Evolutionary conservation across 2,113 vertebrate genomes (phyloP), one percentile per base, ranked within the genome.

Genomic region (Nothoprocta perdicaria): DNA sequence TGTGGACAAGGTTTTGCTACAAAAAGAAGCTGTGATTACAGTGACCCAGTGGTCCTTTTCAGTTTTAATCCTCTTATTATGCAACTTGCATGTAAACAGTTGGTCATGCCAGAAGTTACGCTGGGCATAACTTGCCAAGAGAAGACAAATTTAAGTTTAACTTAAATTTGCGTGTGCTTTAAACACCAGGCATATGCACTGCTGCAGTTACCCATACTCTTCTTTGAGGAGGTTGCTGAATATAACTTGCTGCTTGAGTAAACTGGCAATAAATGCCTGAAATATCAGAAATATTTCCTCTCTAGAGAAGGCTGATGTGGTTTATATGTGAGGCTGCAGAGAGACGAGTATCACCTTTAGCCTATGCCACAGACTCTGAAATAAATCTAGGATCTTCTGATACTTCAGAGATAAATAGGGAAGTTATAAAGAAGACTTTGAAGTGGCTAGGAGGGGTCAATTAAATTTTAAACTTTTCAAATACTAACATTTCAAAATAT

Each of bases 31-130:
- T 65, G 33, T 3, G 2, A 57, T 58, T 57, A 8, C 29, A 95
- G 58, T 62, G 58, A 92, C 50, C 69, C 66, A 41, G 29, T 62
- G 43, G n/a, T 65, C 58, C 66, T 81, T 81, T 79, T 55, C 80
- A 75, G n/a, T 73, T 96, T 86, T 62, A 72, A 69, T 79, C 43
- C 74, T 43, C 65, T 75, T 75, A 2, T 90, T 79, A 52, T 17
- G 40, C 35, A 81, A 43, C 43, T 83, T 68, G 71, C 92, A 38
- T 52, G 61, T 31, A 31, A 27, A 5, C 41, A 45, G 31, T 41
- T 24, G 68, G 40, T 80, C 29, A 19, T 33, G 60, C 55, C 52
- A 80, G 82, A 50, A 82, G 16, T 69, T 66, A 18, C 0, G 12
- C 22, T 50, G 27, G 29, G 17, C 6, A 14, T 66, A 71, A 19